A percentile compares a stretch with the other conserved stretches of the same genome.
phyloP scores from a whole-genome alignment of 1,140 invertebrate genomes.

The Drosophila chauvacae region DNA sequence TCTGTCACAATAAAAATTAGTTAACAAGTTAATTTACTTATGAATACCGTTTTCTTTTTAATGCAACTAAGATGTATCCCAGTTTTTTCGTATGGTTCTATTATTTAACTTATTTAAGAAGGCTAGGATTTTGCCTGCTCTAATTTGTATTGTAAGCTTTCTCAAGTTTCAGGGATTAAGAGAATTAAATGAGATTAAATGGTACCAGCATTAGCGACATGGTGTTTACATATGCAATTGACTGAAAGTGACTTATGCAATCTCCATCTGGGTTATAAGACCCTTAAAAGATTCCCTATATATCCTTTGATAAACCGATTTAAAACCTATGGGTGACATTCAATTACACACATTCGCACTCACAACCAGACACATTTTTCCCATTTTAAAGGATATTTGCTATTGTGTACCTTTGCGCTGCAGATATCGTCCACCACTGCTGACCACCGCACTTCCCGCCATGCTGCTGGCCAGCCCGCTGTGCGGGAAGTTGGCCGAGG shows the following conservation, averaged over 20 bases:
- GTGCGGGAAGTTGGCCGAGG: conserved; percentile 72
- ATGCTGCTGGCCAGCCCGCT: conserved; percentile 74
- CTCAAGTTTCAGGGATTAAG: too few relatives aligned
- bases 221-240: background rate
- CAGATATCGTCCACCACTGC: conserved; percentile 78
- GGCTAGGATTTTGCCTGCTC: background rate
- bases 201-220: background rate
- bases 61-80: background rate
- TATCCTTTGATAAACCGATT: background rate
- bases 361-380: conserved; percentile 3
- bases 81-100: background rate
- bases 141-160: too few relatives aligned
- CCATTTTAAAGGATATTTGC: background rate
- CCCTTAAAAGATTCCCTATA: background rate
- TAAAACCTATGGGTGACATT: background rate
- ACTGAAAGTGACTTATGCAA: background rate
- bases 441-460: conserved; percentile 79
- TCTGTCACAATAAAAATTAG: background rate
- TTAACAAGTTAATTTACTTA: background rate
- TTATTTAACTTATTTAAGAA: background rate
- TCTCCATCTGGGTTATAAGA: too few relatives aligned
- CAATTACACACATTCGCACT: conserved; percentile 18
- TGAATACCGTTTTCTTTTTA: background rate
- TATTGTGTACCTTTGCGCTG: conserved; percentile 77
- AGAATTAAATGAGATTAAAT: background rate